A percentile compares a stretch with the other conserved stretches of the same genome.
Evolutionary conservation across 1,140 invertebrate species (phyloP).

Genomic region (Drosophila parabipectinata): DNA sequence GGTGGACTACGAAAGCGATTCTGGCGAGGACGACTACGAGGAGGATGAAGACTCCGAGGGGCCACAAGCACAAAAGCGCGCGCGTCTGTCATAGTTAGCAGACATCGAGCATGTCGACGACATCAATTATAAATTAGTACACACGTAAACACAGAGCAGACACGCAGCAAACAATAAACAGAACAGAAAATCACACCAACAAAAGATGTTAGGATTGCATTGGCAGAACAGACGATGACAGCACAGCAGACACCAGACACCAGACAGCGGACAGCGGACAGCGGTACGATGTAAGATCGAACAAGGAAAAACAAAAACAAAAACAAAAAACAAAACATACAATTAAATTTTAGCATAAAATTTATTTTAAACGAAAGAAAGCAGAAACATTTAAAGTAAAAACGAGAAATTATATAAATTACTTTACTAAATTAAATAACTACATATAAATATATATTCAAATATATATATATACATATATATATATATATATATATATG

Average conservation of each 20-base stretch:
- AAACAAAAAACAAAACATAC: constrained; percentile 33
- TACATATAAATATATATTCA: constrained; percentile 48
- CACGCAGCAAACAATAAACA: constrained; percentile 18
- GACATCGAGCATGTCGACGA: constrained; percentile 45
- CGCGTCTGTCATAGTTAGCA: constrained; percentile 80
- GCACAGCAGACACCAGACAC: constrained; percentile 9
- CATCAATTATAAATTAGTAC: constrained; percentile 80
- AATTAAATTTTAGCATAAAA: constrained; percentile 74
- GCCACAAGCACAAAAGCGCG: constrained; percentile 80
- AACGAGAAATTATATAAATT: constrained; percentile 79
- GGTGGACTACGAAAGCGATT: constrained; percentile 98
- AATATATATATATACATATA: constrained; percentile 40
- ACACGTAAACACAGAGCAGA: constrained; percentile 39
- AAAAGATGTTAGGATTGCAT: constrained; percentile 32
- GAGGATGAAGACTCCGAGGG: constrained; percentile 88
- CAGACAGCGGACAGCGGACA: constrained; percentile 37
- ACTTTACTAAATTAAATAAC: constrained; percentile 79
- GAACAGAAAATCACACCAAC: constrained; percentile 17
- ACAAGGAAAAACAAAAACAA: constrained; percentile 48
- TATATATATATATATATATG: constrained; percentile 48
- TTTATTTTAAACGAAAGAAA: constrained; percentile 67
- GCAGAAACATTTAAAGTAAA: constrained; percentile 60
- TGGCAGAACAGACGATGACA: constrained; percentile 15
- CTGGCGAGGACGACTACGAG: constrained; percentile 97
- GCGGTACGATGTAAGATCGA: constrained; percentile 72